Evolutionary conservation across 1,140 invertebrate species (phyloP).

Genomic region (Ladona fulva): DNA sequence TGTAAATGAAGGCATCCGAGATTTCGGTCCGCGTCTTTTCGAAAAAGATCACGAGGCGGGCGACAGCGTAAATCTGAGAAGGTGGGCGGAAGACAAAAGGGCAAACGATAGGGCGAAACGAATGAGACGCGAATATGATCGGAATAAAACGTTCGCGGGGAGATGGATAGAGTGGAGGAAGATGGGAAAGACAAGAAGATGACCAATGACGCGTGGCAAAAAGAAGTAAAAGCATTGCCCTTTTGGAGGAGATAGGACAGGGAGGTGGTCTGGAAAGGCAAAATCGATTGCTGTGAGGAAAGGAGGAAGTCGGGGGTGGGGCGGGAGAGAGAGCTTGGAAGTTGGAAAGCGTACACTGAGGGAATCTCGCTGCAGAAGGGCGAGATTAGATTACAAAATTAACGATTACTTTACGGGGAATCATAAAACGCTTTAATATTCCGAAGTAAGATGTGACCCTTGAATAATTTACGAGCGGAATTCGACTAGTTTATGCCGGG

Average conservation of each 20-base stretch:
- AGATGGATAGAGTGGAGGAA: not conserved
- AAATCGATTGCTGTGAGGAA: not conserved
- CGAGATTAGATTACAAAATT: slow-evolving; percentile 10
- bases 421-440: slow-evolving; percentile 8
- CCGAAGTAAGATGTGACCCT: not conserved
- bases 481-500: not conserved
- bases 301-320: not conserved
- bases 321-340: not conserved
- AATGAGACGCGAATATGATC: not conserved
- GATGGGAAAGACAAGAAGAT: not conserved
- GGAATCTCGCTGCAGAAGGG: not conserved
- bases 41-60: not conserved
- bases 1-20: not conserved
- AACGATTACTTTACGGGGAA: slow-evolving; percentile 6
- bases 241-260: not conserved
- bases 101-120: not conserved
- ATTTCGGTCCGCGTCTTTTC: not conserved
- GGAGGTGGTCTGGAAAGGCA: not conserved
- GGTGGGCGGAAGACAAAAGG: not conserved
- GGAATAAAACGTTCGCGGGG: not conserved
- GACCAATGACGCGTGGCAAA: not conserved
- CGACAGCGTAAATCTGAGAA: not conserved
- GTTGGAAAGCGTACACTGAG: not conserved
- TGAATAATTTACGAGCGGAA: not conserved
- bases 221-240: not conserved